Base-by-base conservation (phyloP, 2,888 invertebrate genomes). In the Pseudococcus longispinus region DNA sequence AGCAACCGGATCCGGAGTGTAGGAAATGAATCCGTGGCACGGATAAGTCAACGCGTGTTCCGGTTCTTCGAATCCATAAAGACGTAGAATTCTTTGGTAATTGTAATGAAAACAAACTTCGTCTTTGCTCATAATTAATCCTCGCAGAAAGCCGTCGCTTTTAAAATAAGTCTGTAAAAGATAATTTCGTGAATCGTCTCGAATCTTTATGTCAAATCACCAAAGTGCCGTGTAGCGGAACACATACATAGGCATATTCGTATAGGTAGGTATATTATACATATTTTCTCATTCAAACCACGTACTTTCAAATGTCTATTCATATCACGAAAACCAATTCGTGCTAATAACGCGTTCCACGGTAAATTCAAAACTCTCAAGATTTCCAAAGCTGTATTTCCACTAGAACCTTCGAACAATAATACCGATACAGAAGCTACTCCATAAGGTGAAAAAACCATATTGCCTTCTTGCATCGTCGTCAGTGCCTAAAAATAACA, bases 361-460 rank as follows among this genome's bases (percentile, higher is more conserved):
- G 96, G 96, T 88, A 96, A 91, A 88, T 93, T 93, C 89, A 95
- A 91, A 11, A 94, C 93, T 87, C 94, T 92, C 88, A 93, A 93
- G 88, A 96, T 93, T 91, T 96, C 95, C 85, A 93, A 92, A 32
- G 94, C 93, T 77, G 95, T 94, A 88, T 93, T 93, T 13, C 95
- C 95, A 82, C 93, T 92, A 0, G 95, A 93, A 42, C 96, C 96
- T 91, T 96, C 96, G 90, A 94, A 95, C 20, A 96, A 91, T 3
- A 96, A 95, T 87, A 95, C 93, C 89, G 96, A 91, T 37, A 96
- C 95, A 89, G 96, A 96, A 90, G 94, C 93, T 88, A 95, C 92
- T 3, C 96, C 96, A 88, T 96, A 95, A 13, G 96, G 96, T 0
- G 96, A 96, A 90, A 96, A 94, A 5, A 96, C 96, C 87, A 96